Base-by-base conservation (phyloP, 1,140 invertebrate genomes). In the Atopsyche davidsoni region DNA sequence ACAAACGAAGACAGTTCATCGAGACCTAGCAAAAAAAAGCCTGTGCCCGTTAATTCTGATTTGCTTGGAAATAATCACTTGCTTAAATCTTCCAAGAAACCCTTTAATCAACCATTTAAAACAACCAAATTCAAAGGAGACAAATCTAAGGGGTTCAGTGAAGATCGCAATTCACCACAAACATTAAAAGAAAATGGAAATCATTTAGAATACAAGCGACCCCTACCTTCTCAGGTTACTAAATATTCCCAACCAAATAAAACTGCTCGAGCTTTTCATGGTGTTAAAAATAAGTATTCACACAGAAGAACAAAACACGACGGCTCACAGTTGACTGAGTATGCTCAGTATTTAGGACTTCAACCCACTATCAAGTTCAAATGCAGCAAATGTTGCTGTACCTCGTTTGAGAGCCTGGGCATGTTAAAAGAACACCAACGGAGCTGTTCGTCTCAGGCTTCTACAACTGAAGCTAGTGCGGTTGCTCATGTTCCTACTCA, bases 271-370 rank as follows among this genome's bases (percentile, higher is more conserved):
- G n/a, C n/a, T n/a, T n/a, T n/a, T n/a, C n/a, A n/a, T n/a, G 36
- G 14, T 18, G 4, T 19, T 4, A 50, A 16, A 13, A 35, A 7
- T 7, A 50, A 50, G 34, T 18, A 42, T 34, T 9, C 17, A 16
- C 39, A 42, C 13, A 50, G 35, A 35, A 50, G 25, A 17, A 41
- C 39, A 42, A 50, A 50, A 24, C 18, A 22, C 1, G 19, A 39
- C 9, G 47, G 18, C 13, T 6, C 38, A 1, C 24, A 28, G 24
- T 28, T 28, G n/a, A 69, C 45, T 65, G 79, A 85, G 60, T 85
- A 84, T 67, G 79, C 81, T 21, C 81, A 85, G 60, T 85, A 82
- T 65, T 64, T 85, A 40, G 82, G 83, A n/a, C 63, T 46, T 9
- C 50, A 53, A 22, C 78, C 79, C 7, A 76, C 79, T 62, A 75